Conservation (phyloP, 1,140 invertebrate genomes). For the Ceratoteleas bidentatus region DNA sequence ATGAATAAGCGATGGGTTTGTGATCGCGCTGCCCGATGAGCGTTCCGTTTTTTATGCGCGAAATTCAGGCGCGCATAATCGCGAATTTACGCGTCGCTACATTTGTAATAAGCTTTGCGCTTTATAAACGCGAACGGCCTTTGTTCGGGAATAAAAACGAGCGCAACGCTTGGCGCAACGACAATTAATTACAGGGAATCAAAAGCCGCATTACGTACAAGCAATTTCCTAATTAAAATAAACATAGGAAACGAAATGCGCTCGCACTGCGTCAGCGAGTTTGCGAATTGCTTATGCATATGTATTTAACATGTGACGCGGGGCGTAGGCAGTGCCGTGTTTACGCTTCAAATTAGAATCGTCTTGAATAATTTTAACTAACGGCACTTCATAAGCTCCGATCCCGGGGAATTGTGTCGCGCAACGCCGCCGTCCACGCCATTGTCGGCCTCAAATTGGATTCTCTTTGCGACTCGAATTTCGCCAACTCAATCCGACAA, state of each 20-base stretch:
- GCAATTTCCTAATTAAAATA: constrained; percentile 12
- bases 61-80: too few relatives aligned
- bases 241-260: constrained; percentile 18
- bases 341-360: constrained; percentile 53
- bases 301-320: constrained; percentile 38
- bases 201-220: not conserved
- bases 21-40: too few relatives aligned
- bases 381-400: constrained; percentile 36
- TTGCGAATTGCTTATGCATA: constrained; percentile 44
- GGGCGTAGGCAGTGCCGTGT: constrained; percentile 24
- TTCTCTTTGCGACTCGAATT: constrained; percentile 40
- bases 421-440: constrained; percentile 15
- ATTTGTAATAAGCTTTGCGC: too few relatives aligned
- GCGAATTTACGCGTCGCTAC: too few relatives aligned
- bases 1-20: too few relatives aligned
- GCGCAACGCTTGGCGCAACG: too few relatives aligned
- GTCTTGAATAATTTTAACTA: constrained; percentile 57
- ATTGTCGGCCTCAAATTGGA: constrained; percentile 34
- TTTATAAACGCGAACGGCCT: too few relatives aligned
- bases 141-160: too few relatives aligned
- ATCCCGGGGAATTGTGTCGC: constrained; percentile 28
- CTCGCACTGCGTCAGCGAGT: constrained; percentile 26
- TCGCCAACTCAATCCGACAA: constrained; percentile 30
- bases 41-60: too few relatives aligned
- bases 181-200: too few relatives aligned